Conservation (phyloP, 2,888 invertebrate genomes). For the Pardosa pseudoannulata region DNA sequence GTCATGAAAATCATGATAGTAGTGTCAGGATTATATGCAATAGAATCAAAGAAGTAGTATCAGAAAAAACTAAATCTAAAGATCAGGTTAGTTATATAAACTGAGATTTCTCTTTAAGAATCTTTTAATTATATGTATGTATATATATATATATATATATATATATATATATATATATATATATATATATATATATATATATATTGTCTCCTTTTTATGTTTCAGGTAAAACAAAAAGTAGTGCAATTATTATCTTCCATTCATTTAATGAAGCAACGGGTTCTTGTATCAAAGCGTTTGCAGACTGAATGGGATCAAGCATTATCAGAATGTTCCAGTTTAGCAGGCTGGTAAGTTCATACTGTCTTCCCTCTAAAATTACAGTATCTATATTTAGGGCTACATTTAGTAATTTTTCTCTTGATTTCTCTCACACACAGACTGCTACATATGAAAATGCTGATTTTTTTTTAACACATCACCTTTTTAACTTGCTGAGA, state of each 20-base stretch:
- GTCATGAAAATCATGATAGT: constrained; percentile 35
- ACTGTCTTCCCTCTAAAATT: too few relatives aligned
- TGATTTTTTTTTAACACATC: too few relatives aligned
- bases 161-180: too few relatives aligned
- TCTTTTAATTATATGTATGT: too few relatives aligned
- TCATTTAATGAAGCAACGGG: constrained; percentile 39
- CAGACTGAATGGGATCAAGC: constrained; percentile 61
- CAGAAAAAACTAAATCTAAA: constrained; percentile 46
- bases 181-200: not conserved
- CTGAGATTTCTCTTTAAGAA: not conserved
- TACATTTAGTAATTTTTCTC: too few relatives aligned
- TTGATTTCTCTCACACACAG: too few relatives aligned
- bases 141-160: not conserved
- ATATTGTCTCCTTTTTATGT: not conserved
- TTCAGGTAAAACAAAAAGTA: constrained; percentile 54
- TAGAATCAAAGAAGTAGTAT: constrained; percentile 21
- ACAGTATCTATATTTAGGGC: too few relatives aligned
- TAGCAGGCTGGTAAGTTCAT: constrained; percentile 47
- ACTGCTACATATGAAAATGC: too few relatives aligned
- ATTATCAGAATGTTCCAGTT: constrained; percentile 39
- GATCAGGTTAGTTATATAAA: constrained; percentile 37
- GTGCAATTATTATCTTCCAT: constrained; percentile 42
- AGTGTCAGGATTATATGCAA: too few relatives aligned
- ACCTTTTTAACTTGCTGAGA: too few relatives aligned
- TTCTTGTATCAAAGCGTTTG: constrained; percentile 41